Evolutionary conservation across 2,888 invertebrate species (phyloP).

Genomic region (Sympetrum striolatum): DNA sequence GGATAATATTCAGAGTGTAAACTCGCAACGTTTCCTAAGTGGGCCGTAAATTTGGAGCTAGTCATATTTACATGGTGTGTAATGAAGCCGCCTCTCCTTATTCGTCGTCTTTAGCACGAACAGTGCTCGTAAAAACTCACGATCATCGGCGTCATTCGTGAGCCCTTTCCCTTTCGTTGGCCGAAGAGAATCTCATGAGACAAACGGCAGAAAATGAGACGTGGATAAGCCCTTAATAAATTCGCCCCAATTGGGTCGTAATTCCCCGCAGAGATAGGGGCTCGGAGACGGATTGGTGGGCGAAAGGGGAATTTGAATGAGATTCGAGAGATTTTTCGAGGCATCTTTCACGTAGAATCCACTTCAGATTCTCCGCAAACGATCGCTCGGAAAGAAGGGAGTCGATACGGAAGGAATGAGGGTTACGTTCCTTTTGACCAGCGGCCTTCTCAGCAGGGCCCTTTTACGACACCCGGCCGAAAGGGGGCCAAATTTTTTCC

Average conservation of each 20-base stretch:
- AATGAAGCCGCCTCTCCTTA: too few relatives aligned
- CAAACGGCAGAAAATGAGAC: neutral
- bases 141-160: too few relatives aligned
- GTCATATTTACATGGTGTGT: too few relatives aligned
- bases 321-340: constrained; percentile 23
- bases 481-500: neutral
- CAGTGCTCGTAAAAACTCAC: too few relatives aligned
- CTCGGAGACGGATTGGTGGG: neutral
- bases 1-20: too few relatives aligned
- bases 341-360: neutral
- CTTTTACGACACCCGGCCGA: neutral
- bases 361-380: neutral
- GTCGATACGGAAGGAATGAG: neutral
- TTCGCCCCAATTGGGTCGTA: neutral
- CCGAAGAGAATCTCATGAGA: neutral
- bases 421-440: neutral
- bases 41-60: too few relatives aligned
- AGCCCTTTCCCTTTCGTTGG: too few relatives aligned
- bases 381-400: neutral
- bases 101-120: too few relatives aligned
- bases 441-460: neutral
- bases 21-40: too few relatives aligned
- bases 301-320: neutral
- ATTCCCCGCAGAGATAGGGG: neutral
- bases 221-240: neutral